Conservation (phyloP, 2,888 invertebrate genomes). For the Chloromyia formosa region DNA sequence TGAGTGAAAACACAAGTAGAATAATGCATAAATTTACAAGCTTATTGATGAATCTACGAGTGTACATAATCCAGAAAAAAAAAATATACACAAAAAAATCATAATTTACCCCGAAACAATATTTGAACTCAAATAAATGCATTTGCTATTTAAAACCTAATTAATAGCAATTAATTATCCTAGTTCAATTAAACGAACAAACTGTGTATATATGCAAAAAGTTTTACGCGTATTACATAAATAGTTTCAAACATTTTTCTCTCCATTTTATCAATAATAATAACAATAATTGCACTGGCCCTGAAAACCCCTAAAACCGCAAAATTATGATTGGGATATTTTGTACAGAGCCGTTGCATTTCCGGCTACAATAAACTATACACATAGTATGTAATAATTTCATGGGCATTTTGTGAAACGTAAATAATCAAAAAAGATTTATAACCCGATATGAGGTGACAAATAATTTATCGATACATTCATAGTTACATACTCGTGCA, state of each 20-base stretch:
- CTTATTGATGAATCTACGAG: no score
- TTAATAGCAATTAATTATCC: neutral
- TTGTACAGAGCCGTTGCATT: neutral
- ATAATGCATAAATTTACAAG: no score
- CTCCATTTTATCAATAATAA: neutral
- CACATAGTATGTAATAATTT: neutral
- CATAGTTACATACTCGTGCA: no score
- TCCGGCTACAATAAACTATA: no score
- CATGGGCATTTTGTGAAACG: neutral
- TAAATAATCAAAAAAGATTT: neutral
- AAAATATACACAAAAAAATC: no score
- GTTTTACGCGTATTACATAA: neutral
- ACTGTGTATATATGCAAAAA: neutral
- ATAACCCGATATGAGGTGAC: no score
- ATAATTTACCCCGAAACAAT: neutral
- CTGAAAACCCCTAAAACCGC: neutral
- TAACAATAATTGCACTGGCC: constrained; percentile 2
- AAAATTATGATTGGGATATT: constrained; percentile 9
- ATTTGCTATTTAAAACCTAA: neutral
- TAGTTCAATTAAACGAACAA: neutral
- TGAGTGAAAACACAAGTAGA: no score
- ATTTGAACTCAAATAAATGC: no score
- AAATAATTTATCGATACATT: no score
- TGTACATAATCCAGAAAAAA: no score
- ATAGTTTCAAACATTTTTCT: neutral